Conservation (phyloP, 35 echinoderm and acorn worm genomes). For the Heliocidaris erythrogramma region DNA sequence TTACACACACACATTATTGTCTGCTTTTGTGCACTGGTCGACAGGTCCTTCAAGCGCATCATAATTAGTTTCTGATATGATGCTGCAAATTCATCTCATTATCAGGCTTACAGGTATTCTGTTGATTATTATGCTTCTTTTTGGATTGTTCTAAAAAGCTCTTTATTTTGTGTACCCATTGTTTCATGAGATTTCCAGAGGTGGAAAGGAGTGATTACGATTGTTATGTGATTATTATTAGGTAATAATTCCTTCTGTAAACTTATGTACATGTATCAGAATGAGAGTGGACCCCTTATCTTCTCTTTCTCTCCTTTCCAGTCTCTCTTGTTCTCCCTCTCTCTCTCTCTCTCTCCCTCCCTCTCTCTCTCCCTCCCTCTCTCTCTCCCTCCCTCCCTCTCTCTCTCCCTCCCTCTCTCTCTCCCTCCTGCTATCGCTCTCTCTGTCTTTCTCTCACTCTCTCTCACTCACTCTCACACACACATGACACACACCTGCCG, state of each 20-base stretch:
- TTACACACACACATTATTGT: no score
- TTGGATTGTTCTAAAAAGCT: no score
- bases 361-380: not conserved
- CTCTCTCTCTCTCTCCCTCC: not conserved
- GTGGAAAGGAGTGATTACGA: not conserved
- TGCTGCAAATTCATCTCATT: no score
- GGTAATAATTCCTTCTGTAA: not conserved
- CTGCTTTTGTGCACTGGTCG: no score
- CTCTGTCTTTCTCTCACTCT: not conserved
- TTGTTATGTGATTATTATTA: not conserved
- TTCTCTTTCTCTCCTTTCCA: not conserved
- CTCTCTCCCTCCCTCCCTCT: not conserved
- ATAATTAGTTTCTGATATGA: no score
- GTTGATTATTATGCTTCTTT: no score
- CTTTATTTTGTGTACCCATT: no score
- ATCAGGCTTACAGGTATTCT: no score
- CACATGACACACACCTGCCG: no score
- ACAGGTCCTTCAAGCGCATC: no score
- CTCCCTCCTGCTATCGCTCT: not conserved
- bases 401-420: not conserved
- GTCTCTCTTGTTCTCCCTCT: not conserved
- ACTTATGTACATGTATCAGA: not conserved
- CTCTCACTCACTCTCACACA: not conserved
- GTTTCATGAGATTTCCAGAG: no score
- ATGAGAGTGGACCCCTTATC: not conserved